phyloP scores from a whole-genome alignment of 2,888 invertebrate genomes.

The Alloplasta piceator region DNA sequence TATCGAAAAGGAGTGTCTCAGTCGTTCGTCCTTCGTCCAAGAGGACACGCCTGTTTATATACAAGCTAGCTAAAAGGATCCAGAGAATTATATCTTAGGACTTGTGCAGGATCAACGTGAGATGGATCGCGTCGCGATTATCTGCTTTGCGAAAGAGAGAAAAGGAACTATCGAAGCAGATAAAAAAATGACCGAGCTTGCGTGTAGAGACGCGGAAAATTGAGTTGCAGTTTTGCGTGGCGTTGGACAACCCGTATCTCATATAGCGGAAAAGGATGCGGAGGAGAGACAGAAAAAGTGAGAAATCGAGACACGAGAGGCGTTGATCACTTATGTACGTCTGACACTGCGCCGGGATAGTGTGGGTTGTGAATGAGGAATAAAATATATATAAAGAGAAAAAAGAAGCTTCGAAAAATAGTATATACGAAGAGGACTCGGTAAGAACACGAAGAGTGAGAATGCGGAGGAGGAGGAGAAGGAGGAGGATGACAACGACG shows the following conservation, averaged over 20 bases:
- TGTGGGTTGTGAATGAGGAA: slow-evolving; percentile 36
- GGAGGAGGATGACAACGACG: slow-evolving; percentile 36
- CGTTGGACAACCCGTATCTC: slow-evolving; percentile 27
- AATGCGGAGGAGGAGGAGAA: slow-evolving; percentile 16
- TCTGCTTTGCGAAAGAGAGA: not conserved
- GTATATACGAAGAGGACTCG: slow-evolving; percentile 17
- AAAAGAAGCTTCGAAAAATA: not conserved
- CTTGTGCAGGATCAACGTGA: slow-evolving; percentile 12
- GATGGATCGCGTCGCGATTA: slow-evolving; percentile 28
- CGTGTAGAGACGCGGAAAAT: slow-evolving; percentile 26
- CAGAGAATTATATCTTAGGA: slow-evolving; percentile 22
- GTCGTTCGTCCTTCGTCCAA: not conserved
- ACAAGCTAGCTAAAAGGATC: not conserved
- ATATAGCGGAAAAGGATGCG: slow-evolving; percentile 7
- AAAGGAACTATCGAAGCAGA: not conserved
- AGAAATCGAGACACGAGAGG: slow-evolving; percentile 11
- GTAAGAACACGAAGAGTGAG: not conserved
- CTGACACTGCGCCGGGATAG: slow-evolving; percentile 7
- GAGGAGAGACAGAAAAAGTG: slow-evolving; percentile 23
- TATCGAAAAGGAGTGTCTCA: too few relatives aligned
- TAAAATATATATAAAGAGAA: slow-evolving; percentile 7
- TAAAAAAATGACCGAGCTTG: not conserved
- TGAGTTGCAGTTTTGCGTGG: slow-evolving; percentile 30
- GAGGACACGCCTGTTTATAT: slow-evolving; percentile 16
- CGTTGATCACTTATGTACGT: slow-evolving; percentile 33